These are phyloP conservation scores for Leptocoma aspasia DNA, from an alignment of 2,113 vertebrate genomes.

Conservation along the genomic window DNA sequence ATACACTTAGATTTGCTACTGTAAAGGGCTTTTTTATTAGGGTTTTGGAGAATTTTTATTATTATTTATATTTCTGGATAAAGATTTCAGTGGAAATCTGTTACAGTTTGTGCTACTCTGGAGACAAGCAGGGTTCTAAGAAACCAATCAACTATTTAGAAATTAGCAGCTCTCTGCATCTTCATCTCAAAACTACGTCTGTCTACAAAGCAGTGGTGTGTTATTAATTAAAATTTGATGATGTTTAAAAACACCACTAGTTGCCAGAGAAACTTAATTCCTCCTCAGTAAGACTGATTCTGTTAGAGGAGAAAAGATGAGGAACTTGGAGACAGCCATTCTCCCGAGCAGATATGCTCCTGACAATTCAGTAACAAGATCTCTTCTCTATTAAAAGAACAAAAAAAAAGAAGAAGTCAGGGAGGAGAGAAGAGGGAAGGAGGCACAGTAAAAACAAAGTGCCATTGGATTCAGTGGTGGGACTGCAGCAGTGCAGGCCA, in stretches of 20 bases:
- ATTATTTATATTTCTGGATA: background rate
- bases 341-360: background rate
- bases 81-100: background rate
- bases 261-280: background rate
- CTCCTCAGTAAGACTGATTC: background rate
- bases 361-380: background rate
- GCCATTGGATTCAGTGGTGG: background rate
- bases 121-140: background rate
- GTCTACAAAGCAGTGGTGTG: background rate
- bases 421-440: no score
- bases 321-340: background rate
- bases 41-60: background rate
- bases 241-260: background rate
- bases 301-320: background rate
- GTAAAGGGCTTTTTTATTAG: background rate
- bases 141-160: background rate
- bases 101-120: background rate
- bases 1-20: background rate
- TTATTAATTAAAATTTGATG: background rate
- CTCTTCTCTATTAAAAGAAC: background rate
- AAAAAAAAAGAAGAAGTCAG: rapidly evolving
- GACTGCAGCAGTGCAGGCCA: background rate
- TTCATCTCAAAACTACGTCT: background rate
- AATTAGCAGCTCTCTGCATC: background rate
- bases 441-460: background rate